phyloP scores from a whole-genome alignment of 2,888 invertebrate genomes.

The Melangyna quadrimaculata region DNA sequence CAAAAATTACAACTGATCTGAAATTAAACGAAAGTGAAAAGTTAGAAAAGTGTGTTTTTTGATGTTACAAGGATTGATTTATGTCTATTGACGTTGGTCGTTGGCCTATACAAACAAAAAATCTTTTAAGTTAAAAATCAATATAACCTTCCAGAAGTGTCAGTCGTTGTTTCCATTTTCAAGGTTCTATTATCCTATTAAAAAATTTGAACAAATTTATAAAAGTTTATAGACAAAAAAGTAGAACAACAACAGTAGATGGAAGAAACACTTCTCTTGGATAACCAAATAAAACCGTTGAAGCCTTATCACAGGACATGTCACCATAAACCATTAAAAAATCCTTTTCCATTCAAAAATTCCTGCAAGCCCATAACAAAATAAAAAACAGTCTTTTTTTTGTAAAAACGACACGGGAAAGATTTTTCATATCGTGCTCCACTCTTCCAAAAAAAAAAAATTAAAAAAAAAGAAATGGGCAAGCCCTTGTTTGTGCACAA shows the following conservation, averaged over 20 bases:
- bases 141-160: too few species aligned
- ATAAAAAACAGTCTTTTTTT: constrained; percentile 29
- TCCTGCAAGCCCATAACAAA: neutral
- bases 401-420: constrained; percentile 43
- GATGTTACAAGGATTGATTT: neutral
- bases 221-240: too few species aligned
- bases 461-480: constrained; percentile 1
- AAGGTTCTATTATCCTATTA: too few species aligned
- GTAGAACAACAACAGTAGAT: neutral
- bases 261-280: neutral
- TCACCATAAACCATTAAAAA: constrained; percentile 48
- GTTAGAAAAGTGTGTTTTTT: neutral
- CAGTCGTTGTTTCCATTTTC: too few species aligned
- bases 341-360: neutral
- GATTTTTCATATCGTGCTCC: constrained; percentile 56
- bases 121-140: too few species aligned
- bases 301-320: constrained; percentile 31
- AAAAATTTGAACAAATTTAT: too few species aligned
- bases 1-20: neutral
- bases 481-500: constrained; percentile 1
- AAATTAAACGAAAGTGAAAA: neutral
- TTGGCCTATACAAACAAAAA: too few species aligned
- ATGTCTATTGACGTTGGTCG: too few species aligned
- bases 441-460: neutral
- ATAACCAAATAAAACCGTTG: constrained; percentile 41